Base-by-base conservation (phyloP, 2,113 vertebrate species). In the Formicarius rufipectus region DNA sequence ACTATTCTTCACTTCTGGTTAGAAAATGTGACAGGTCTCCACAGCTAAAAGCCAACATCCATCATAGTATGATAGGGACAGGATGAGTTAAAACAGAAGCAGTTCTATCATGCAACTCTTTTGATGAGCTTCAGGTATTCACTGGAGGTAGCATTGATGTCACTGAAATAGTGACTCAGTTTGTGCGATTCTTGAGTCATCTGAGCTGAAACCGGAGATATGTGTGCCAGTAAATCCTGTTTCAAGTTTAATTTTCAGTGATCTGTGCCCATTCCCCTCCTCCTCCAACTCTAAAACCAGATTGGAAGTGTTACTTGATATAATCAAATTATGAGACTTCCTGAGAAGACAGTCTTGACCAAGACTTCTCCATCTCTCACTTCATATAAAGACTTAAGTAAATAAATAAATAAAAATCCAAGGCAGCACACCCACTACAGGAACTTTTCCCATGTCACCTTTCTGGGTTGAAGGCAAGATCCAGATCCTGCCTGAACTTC, bases 91-190 rank as follows among this genome's bases (percentile, higher is more conserved):
- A 76, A 93, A 63, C 50, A 85, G 75, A 76, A 94, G 7, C 35
- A 71, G 19, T 28, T 50, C 58, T 60, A 10, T 79, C 40, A 79
- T 44, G 20, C 15, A 80, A 35, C 14, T 83, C 19, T 80, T 86
- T 30, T 74, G 78, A 30, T 80, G 67, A 44, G 23, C 67, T 91
- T 75, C 23, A 11, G 60, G 33, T 78, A 15, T 59, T 86, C 0
- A 0, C 35, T 82, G 49, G 33, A 84, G 79, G 68, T 80, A 84
- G 15, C n/a, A 80, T 40, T 84, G 73, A 78, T 90, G 60, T 90
- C 63, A 95, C 50, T 23, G 64, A 89, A 92, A 67, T 7, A 71
- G 31, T 96, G 91, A 91, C 81, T 96, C 87, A 91, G 75, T 83
- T 66, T 39, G 8, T 19, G 13, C 44, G 52, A 85, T 87, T 85